Percentiles rank a stretch among this genome's conserved stretches.
phyloP scores from a whole-genome alignment of 2,113 vertebrate genomes.

The Ailuropoda melanoleuca region DNA sequence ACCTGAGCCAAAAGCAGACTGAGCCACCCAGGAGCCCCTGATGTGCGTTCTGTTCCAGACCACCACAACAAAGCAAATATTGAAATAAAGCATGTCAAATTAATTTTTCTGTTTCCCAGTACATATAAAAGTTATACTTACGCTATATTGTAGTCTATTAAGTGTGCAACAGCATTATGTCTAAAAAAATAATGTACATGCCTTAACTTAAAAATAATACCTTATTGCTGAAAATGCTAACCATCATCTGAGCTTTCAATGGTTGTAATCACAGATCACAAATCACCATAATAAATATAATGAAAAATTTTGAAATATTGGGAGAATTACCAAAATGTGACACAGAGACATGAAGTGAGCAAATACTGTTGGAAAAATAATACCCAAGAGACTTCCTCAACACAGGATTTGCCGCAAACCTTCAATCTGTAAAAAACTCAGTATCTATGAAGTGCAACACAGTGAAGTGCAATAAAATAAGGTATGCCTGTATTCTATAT shows the following conservation, averaged over 20 bases:
- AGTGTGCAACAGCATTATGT: not conserved
- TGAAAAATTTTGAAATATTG: not conserved
- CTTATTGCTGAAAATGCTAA: not conserved
- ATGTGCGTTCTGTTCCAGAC: not conserved
- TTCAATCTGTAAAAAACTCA: not conserved
- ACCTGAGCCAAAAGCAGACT: no score
- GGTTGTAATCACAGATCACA: not conserved
- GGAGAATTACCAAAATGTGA: not conserved
- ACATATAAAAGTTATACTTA: no score
- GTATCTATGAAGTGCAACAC: not conserved
- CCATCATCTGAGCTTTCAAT: not conserved
- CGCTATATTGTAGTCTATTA: no score
- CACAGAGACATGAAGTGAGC: not conserved
- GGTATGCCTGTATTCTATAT: not conserved
- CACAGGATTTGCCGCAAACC: not conserved
- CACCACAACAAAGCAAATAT: not conserved
- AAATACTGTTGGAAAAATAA: not conserved
- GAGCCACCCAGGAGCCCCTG: no score
- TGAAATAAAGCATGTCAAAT: not conserved
- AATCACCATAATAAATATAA: not conserved
- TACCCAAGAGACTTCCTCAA: not conserved
- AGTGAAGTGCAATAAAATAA: not conserved
- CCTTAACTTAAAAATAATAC: not conserved
- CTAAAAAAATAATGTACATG: not conserved
- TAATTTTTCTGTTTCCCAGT: not conserved